These are phyloP conservation scores for Xyrauchen texanus DNA, from an alignment of 2,113 vertebrate species.

Conservation along the genomic window DNA sequence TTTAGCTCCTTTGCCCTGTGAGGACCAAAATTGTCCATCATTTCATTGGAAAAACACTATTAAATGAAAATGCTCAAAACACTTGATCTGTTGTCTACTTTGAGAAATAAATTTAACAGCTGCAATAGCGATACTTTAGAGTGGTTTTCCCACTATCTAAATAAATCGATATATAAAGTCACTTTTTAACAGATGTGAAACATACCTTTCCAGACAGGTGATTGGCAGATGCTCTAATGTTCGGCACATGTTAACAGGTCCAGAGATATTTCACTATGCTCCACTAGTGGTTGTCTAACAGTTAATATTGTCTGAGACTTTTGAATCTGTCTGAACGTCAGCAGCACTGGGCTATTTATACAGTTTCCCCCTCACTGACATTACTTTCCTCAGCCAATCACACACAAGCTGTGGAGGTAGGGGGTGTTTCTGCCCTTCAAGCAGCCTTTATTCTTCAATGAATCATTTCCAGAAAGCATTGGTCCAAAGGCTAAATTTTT, in stretches of 20 bases:
- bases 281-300: background rate
- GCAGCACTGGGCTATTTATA: constrained; percentile 64
- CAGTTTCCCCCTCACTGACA: constrained; percentile 59
- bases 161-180: background rate
- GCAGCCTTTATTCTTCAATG: constrained; percentile 26
- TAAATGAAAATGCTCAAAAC: no score
- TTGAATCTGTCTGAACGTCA: constrained; percentile 36
- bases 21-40: background rate
- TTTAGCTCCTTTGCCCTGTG: constrained; percentile 90
- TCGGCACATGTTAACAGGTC: constrained; percentile 79
- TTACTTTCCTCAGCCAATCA: constrained; percentile 68
- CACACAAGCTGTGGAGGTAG: constrained; percentile 42
- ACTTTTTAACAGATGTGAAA: background rate
- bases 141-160: no score
- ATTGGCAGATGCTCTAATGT: constrained; percentile 79
- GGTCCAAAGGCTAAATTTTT: constrained; percentile 16
- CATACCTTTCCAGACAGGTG: constrained; percentile 87
- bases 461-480: constrained; percentile 49
- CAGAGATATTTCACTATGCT: constrained; percentile 3
- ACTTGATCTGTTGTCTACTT: no score
- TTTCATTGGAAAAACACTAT: background rate
- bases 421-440: constrained; percentile 39
- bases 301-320: background rate
- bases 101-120: no score
- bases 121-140: no score